phyloP scores from a whole-genome alignment of 30 jellyfish, hydroid and myxozoan genomes.

The Pseudorhiza aurosa region DNA sequence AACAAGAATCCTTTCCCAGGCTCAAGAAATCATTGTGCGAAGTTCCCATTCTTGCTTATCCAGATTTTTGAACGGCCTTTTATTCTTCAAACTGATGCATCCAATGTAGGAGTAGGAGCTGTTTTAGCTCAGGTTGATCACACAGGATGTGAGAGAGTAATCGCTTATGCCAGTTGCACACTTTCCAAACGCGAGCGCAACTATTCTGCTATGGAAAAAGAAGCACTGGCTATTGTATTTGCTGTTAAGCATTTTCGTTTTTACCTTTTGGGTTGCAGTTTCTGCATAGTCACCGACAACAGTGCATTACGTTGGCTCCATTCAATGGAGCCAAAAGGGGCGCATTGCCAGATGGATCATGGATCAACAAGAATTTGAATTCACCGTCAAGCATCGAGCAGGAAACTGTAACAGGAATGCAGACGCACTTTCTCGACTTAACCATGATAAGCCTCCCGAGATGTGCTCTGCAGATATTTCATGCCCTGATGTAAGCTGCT shows the following conservation, averaged over 20 bases:
- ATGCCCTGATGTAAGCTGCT: neutral
- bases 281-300: conserved; percentile 33
- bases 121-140: conserved; percentile 36
- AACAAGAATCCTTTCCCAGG: neutral
- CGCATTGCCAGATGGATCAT: conserved; percentile 32
- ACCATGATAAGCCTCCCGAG: neutral
- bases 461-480: neutral
- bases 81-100: conserved; percentile 35
- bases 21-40: conserved; percentile 9
- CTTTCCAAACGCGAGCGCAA: conserved; percentile 26
- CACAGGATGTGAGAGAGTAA: conserved; percentile 25
- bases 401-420: conserved; percentile 18
- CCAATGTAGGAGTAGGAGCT: conserved; percentile 35
- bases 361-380: conserved; percentile 31
- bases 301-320: conserved; percentile 49
- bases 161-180: conserved; percentile 48
- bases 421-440: neutral
- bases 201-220: conserved; percentile 58
- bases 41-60: conserved; percentile 56
- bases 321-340: conserved; percentile 39
- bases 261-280: conserved; percentile 35
- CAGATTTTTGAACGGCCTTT: conserved; percentile 40
- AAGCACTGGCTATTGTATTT: conserved; percentile 53
- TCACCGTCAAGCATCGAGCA: conserved; percentile 25
- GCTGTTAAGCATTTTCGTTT: conserved; percentile 44